Conservation (phyloP, 2,888 invertebrate genomes). For the Enoplolaimus lenunculus region DNA sequence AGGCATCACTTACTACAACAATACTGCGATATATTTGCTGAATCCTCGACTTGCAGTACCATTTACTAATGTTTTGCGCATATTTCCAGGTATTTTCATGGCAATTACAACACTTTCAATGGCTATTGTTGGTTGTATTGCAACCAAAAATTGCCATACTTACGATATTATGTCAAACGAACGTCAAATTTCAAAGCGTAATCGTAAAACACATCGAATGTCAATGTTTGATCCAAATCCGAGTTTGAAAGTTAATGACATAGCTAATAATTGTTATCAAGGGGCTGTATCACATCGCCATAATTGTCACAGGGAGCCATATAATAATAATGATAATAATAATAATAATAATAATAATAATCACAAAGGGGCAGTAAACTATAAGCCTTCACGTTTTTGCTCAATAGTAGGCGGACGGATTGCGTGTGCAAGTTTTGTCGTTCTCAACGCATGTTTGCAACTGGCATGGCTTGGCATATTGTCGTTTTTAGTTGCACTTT, state of each 20-base stretch:
- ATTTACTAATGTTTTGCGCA: no score
- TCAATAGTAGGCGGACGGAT: neutral
- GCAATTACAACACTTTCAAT: slow-evolving; percentile 1
- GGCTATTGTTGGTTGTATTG: slow-evolving; percentile 18
- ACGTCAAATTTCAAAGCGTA: neutral
- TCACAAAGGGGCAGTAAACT: neutral
- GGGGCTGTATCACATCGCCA: neutral
- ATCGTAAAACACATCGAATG: neutral
- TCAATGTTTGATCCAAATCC: neutral
- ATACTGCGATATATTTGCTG: no score
- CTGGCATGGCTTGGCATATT: slow-evolving; percentile 19
- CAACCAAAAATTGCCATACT: slow-evolving; percentile 13
- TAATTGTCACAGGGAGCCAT: neutral
- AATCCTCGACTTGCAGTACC: no score
- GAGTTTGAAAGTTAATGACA: no score
- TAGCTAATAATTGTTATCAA: no score
- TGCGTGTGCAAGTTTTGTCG: slow-evolving; percentile 10
- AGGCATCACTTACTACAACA: no score
- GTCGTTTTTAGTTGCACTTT: slow-evolving; percentile 13
- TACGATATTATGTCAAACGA: neutral
- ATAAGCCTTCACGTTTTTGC: neutral
- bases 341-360: neutral
- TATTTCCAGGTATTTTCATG: slow-evolving; percentile 17
- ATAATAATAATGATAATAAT: neutral
- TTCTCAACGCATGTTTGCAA: slow-evolving; percentile 13